Conservation (phyloP, 2,888 invertebrate genomes). For the Lepidocyrtoides sp. region DNA sequence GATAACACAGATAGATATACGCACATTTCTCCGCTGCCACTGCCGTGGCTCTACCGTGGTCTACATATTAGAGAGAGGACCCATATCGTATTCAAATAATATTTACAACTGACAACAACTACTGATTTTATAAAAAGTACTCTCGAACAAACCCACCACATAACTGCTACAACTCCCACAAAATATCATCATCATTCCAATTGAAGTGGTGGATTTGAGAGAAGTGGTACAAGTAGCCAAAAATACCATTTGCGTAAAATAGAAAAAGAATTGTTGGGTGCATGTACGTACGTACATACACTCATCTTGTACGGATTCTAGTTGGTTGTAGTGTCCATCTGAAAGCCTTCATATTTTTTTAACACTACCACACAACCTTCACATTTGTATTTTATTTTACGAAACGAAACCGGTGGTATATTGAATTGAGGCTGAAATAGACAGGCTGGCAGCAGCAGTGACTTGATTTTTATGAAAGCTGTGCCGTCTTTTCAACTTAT, state of each 20-base stretch:
- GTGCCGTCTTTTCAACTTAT: too few relatives aligned
- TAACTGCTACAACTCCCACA: background rate
- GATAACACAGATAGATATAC: constrained; percentile 19
- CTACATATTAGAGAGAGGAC: background rate
- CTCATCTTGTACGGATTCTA: too few relatives aligned
- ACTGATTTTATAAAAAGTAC: constrained; percentile 5
- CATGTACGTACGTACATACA: background rate
- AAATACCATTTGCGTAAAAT: background rate
- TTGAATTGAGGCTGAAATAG: too few relatives aligned
- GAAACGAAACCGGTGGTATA: too few relatives aligned
- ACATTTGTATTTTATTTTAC: too few relatives aligned
- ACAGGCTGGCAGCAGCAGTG: too few relatives aligned
- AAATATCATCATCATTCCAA: constrained; percentile 23
- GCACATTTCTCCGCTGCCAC: background rate
- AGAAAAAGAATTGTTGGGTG: background rate
- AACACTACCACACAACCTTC: too few relatives aligned
- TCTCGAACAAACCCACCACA: background rate
- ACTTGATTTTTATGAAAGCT: too few relatives aligned
- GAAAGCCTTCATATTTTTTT: too few relatives aligned
- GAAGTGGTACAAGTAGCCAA: background rate
- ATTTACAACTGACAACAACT: constrained; percentile 37
- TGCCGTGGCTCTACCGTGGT: background rate
- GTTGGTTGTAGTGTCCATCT: too few relatives aligned
- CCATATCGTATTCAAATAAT: constrained; percentile 15
- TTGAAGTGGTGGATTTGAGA: background rate